Percentiles rank a stretch among this genome's conserved stretches.
phyloP scores from a whole-genome alignment of 1,140 invertebrate species.

The Solenopsis fugax region DNA sequence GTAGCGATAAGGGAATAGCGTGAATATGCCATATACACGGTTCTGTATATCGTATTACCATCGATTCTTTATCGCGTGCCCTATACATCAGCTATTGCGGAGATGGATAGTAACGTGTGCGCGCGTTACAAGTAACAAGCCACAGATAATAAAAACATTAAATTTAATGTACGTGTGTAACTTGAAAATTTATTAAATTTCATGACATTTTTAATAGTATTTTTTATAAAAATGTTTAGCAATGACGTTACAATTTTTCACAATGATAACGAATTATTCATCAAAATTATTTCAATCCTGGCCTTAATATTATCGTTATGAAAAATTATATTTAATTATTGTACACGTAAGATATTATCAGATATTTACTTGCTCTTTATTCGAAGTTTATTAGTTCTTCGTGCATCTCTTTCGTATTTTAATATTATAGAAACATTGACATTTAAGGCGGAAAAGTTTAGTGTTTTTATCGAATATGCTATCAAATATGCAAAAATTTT shows the following conservation, averaged over 20 bases:
- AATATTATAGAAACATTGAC: background rate
- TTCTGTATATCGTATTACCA: conserved; percentile 1
- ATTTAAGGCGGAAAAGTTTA: background rate
- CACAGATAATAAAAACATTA: too few species aligned
- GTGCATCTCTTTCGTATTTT: background rate
- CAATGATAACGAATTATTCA: too few species aligned
- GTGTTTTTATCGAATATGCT: background rate
- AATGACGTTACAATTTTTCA: too few species aligned
- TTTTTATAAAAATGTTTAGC: too few species aligned
- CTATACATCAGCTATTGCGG: background rate
- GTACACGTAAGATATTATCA: background rate
- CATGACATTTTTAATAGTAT: too few species aligned
- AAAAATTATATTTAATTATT: background rate
- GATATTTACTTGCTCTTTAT: background rate
- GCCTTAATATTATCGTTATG: too few species aligned
- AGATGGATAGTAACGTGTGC: too few species aligned
- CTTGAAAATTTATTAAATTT: too few species aligned
- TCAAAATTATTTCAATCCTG: too few species aligned
- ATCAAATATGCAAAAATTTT: background rate
- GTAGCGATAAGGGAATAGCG: background rate
- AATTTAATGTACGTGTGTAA: too few species aligned
- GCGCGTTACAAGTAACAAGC: too few species aligned
- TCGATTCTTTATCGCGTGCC: background rate
- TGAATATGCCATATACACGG: background rate
- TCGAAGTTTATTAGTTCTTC: background rate